A percentile compares a stretch with the other conserved stretches of the same genome.
Conservation (phyloP, 2,888 invertebrate species). For the Lathronympha strigana region DNA sequence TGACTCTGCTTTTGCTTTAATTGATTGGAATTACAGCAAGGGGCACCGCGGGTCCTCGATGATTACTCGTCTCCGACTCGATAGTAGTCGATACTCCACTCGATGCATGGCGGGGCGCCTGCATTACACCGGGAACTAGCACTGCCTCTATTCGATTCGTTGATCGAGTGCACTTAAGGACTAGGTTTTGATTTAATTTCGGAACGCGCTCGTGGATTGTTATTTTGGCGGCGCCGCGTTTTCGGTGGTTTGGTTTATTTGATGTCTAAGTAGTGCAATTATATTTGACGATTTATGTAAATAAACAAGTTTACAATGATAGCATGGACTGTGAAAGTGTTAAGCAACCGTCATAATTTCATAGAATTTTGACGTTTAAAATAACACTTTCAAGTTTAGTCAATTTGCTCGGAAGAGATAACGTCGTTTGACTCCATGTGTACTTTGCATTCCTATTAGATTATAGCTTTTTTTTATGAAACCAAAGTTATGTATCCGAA, state of each 20-base stretch:
- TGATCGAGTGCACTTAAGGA: slow-evolving; percentile 49
- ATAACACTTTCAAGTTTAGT: too few species aligned
- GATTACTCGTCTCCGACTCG: slow-evolving; percentile 46
- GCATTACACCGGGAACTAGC: slow-evolving; percentile 62
- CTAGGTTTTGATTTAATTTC: slow-evolving; percentile 42
- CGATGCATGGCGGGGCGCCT: slow-evolving; percentile 73
- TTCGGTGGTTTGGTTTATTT: slow-evolving; percentile 10
- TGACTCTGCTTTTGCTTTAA: neutral
- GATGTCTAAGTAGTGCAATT: neutral
- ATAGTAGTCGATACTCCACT: slow-evolving; percentile 71
- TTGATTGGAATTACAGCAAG: neutral
- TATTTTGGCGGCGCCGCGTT: slow-evolving; percentile 16
- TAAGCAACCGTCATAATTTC: too few species aligned
- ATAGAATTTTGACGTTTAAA: too few species aligned
- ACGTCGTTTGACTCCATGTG: too few species aligned
- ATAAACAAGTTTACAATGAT: too few species aligned
- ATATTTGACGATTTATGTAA: neutral
- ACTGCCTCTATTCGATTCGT: slow-evolving; percentile 62
- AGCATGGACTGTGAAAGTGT: too few species aligned
- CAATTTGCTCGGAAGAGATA: too few species aligned
- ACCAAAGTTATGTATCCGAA: too few species aligned
- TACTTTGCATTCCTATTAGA: too few species aligned
- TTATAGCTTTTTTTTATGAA: too few species aligned
- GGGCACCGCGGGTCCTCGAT: slow-evolving; percentile 31
- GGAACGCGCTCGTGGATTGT: slow-evolving; percentile 26